These are phyloP conservation scores for Strix occidentalis DNA, from an alignment of 2,797 vertebrate species.

Conservation along the genomic window DNA sequence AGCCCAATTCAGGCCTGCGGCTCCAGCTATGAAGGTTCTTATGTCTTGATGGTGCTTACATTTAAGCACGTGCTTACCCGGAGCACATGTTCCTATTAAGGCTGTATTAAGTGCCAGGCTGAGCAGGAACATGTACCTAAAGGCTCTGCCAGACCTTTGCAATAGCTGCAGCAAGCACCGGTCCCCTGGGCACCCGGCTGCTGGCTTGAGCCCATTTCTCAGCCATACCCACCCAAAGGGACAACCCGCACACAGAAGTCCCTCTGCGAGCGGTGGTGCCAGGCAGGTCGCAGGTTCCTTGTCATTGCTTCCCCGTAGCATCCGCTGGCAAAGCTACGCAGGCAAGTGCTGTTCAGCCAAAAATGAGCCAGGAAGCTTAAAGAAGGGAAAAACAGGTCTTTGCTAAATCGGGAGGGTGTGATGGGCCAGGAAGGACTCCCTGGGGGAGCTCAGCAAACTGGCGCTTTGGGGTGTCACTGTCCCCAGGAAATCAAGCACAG, in stretches of 20 bases:
- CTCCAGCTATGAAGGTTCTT: not conserved
- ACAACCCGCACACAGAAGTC: not conserved
- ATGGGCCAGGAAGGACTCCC: not conserved
- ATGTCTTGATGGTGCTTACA: not conserved
- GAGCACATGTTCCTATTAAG: fast-evolving
- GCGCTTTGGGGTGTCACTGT: not conserved
- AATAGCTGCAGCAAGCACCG: not conserved
- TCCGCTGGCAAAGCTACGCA: fast-evolving
- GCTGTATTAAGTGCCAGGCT: not conserved
- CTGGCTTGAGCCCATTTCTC: not conserved
- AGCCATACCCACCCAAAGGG: not conserved
- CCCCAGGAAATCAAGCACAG: not conserved
- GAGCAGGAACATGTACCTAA: not conserved
- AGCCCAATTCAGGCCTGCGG: not conserved
- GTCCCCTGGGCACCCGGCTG: not conserved
- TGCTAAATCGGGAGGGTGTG: not conserved
- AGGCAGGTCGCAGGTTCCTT: not conserved
- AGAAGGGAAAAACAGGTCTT: not conserved
- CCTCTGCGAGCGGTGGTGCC: not conserved
- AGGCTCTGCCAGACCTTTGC: not conserved
- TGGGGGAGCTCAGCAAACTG: not conserved
- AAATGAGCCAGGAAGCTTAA: not conserved
- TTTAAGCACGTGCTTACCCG: not conserved
- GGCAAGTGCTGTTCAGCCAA: not conserved
- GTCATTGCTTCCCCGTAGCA: fast-evolving